These are phyloP conservation scores for Sciurus vulgaris DNA, from an alignment of 2,797 vertebrate species.

Conservation along the genomic window DNA sequence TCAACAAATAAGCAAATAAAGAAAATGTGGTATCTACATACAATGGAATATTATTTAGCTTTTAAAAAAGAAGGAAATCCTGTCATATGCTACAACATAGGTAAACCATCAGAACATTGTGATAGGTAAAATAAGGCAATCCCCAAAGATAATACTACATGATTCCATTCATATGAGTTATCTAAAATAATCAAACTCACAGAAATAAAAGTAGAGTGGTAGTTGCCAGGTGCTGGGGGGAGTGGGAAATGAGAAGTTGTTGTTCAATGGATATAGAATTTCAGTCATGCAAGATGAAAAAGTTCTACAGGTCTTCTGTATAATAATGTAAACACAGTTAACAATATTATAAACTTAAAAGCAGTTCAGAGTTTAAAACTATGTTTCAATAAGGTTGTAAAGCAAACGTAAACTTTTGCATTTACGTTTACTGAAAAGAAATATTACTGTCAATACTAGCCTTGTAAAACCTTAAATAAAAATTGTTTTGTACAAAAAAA, in stretches of 20 bases:
- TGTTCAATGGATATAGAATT: neutral
- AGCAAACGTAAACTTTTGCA: neutral
- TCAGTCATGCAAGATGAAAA: neutral
- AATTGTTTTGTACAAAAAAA: neutral
- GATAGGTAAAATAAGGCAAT: neutral
- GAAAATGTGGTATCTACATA: neutral
- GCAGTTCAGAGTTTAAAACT: neutral
- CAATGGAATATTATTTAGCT: neutral
- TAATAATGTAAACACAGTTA: neutral
- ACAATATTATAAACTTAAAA: neutral
- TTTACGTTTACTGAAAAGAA: neutral
- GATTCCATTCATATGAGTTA: neutral
- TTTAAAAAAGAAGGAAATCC: neutral
- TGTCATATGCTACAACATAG: neutral
- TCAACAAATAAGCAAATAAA: neutral
- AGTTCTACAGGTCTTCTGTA: neutral
- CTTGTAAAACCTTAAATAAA: neutral
- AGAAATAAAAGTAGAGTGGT: neutral
- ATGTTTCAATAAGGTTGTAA: neutral
- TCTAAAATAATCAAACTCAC: neutral
- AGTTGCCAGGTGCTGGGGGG: neutral
- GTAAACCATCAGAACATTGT: neutral
- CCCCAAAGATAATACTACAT: neutral
- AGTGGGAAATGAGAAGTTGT: neutral
- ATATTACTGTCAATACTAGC: neutral